Evolutionary conservation across 2,888 invertebrate genomes (phyloP), one percentile per base, ranked within the genome.

Genomic region (Amphipyra berbera): DNA sequence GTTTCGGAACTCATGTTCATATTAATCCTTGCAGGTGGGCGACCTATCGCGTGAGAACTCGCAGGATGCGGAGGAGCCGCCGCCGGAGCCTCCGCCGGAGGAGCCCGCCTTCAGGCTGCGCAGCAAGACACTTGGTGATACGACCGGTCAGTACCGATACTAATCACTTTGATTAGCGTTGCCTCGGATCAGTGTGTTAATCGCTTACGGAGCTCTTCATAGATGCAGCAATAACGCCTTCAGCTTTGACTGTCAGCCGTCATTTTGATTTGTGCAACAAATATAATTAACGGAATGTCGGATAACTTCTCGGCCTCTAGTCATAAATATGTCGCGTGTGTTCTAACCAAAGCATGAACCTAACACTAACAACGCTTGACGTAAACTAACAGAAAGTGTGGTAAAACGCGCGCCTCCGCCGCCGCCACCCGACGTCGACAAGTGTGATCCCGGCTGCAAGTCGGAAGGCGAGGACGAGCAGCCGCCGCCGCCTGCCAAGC

Each of bases 111-210:
- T 98, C 92, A 96, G 98, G 82, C 96, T 97, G 77, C 96, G 98
- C 82, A 98, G 98, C 95, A 98, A 98, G 95, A 98, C 98, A n/a
- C 96, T 98, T 76, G 97, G 98, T 78, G 98, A 98, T 90, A 96
- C 97, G 61, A 96, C 96, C 83, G 97, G 97, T 97, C 46, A 82
- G 87, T 73, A 56, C 48, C n/a, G 5, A 45, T 6, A 12, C 13
- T n/a, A 27, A n/a, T n/a, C 2, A 5, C 1, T 45, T 44, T 12
- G 3, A 10, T 8, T 10, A 12, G 37, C 37, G 6, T 37, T 1
- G 10, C 6, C 30, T 30, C 6, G 30, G 6, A 6, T 30, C 21
- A 21, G 7, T 6, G 30, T 30, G 30, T 30, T 30, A 30, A 30
- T 7, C 1, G 1, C 30, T 30, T 30, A 4, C 7, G 30, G 7